Conservation (phyloP, 2,888 invertebrate species). For the Hololepta plana region DNA sequence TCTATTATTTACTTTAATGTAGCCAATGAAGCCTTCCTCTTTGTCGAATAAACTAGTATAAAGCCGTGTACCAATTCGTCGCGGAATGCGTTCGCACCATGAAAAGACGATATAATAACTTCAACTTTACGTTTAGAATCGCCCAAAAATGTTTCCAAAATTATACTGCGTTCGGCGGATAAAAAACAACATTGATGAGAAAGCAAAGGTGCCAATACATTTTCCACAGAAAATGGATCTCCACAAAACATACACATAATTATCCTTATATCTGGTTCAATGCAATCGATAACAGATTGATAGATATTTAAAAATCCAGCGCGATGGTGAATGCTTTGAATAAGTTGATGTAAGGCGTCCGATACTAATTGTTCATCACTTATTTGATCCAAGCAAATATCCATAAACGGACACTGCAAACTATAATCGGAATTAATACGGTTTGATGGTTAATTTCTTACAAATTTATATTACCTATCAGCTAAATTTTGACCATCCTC, state of each 20-base stretch:
- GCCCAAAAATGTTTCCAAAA: conserved; percentile 81
- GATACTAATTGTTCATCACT: conserved; percentile 45
- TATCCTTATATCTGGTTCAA: conserved; percentile 74
- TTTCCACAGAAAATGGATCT: conserved; percentile 81
- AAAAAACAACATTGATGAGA: conserved; percentile 75
- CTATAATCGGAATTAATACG: conserved; percentile 25
- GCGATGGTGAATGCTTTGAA: conserved; percentile 60
- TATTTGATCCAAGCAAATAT: conserved; percentile 50
- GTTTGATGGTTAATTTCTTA: conserved; percentile 5
- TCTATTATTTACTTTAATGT: conserved; percentile 56
- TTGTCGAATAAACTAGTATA: conserved; percentile 86
- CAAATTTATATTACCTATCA: conserved; percentile 43
- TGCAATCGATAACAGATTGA: conserved; percentile 58
- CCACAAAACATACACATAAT: conserved; percentile 95
- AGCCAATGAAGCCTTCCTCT: conserved; percentile 84
- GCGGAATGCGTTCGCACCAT: conserved; percentile 80
- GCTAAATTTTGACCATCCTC: conserved; percentile 83
- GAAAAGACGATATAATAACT: conserved; percentile 85
- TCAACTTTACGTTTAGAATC: conserved; percentile 78
- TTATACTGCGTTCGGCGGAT: conserved; percentile 71
- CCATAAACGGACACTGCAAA: conserved; percentile 72
- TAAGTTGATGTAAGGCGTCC: conserved; percentile 54
- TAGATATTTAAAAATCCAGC: conserved; percentile 55
- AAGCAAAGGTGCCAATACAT: conserved; percentile 72
- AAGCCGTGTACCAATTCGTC: conserved; percentile 90